Percentiles rank a stretch among this genome's conserved stretches.
Evolutionary conservation across 2,888 invertebrate species (phyloP).

Genomic region (Exephanes ischioxanthus): DNA sequence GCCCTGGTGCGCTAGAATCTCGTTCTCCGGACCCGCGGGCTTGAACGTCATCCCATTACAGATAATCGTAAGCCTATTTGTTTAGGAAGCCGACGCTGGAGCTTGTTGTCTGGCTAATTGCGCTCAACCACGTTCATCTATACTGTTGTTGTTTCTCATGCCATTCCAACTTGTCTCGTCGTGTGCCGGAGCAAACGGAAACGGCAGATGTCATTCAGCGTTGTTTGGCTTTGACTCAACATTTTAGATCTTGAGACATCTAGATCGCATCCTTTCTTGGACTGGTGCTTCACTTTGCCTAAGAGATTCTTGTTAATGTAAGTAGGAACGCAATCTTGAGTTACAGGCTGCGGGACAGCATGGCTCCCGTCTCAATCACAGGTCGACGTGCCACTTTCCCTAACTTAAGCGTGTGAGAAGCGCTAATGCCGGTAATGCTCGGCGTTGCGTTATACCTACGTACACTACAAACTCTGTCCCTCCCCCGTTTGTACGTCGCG

Average conservation of each 20-base stretch:
- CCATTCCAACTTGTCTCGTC: slow-evolving; percentile 10
- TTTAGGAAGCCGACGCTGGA: slow-evolving; percentile 75
- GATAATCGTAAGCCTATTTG: slow-evolving; percentile 81
- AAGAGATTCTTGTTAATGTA: slow-evolving; percentile 17
- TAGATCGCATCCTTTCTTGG: slow-evolving; percentile 11
- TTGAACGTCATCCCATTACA: slow-evolving; percentile 79
- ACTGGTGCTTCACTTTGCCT: neutral
- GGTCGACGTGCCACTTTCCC: slow-evolving; percentile 65
- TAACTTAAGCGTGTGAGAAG: slow-evolving; percentile 31
- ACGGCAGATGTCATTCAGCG: slow-evolving; percentile 14
- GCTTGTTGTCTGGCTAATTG: slow-evolving; percentile 66
- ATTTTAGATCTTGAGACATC: slow-evolving; percentile 17
- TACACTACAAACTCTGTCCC: slow-evolving; percentile 14
- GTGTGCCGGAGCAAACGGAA: neutral
- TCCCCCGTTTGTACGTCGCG: neutral
- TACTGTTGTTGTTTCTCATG: slow-evolving; percentile 35
- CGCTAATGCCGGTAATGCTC: slow-evolving; percentile 58
- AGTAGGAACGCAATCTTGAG: slow-evolving; percentile 23
- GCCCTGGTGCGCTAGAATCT: slow-evolving; percentile 60
- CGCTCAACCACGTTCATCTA: slow-evolving; percentile 28
- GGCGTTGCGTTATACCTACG: slow-evolving; percentile 48
- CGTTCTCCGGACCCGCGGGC: slow-evolving; percentile 41
- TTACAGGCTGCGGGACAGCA: slow-evolving; percentile 19
- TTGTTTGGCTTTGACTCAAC: slow-evolving; percentile 28
- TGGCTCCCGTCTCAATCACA: slow-evolving; percentile 47